Evolutionary conservation across 2,888 invertebrate species (phyloP).

Genomic region (Macropis europaea): DNA sequence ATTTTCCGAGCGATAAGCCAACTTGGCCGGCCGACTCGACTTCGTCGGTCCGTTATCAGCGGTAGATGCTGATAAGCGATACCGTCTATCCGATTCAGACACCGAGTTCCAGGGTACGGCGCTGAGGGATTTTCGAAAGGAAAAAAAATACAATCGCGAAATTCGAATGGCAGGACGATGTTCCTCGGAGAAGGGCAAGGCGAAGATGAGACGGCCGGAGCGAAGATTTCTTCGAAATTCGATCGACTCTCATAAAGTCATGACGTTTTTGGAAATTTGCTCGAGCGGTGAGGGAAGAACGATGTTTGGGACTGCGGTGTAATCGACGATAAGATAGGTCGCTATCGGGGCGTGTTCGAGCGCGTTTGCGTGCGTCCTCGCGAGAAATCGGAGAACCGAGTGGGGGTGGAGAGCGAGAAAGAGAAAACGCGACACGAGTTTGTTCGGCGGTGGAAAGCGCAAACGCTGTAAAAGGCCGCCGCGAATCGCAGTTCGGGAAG

Average conservation of each 20-base stretch:
- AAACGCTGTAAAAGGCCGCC: too few relatives aligned
- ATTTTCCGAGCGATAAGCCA: constrained; percentile 61
- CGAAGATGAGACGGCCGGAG: too few relatives aligned
- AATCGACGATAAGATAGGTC: constrained; percentile 18
- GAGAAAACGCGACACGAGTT: too few relatives aligned
- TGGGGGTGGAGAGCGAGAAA: background rate
- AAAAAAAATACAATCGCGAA: constrained; percentile 17
- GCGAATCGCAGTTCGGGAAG: too few relatives aligned
- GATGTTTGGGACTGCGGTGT: background rate
- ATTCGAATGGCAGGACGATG: too few relatives aligned
- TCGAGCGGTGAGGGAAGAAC: background rate
- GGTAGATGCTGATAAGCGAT: constrained; percentile 74
- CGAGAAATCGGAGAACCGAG: background rate
- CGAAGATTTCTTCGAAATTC: background rate
- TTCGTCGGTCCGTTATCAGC: constrained; percentile 66
- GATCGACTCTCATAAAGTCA: background rate
- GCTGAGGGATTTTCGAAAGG: constrained; percentile 7
- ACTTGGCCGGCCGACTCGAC: constrained; percentile 54
- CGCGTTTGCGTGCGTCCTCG: background rate
- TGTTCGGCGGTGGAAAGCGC: too few relatives aligned
- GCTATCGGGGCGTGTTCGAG: constrained; percentile 6
- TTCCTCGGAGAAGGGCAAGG: too few relatives aligned
- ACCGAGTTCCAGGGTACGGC: background rate
- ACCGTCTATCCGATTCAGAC: constrained; percentile 53
- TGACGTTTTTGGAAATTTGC: background rate